phyloP scores from a whole-genome alignment of 2,113 vertebrate genomes.

The Periophthalmodon schlosseri region DNA sequence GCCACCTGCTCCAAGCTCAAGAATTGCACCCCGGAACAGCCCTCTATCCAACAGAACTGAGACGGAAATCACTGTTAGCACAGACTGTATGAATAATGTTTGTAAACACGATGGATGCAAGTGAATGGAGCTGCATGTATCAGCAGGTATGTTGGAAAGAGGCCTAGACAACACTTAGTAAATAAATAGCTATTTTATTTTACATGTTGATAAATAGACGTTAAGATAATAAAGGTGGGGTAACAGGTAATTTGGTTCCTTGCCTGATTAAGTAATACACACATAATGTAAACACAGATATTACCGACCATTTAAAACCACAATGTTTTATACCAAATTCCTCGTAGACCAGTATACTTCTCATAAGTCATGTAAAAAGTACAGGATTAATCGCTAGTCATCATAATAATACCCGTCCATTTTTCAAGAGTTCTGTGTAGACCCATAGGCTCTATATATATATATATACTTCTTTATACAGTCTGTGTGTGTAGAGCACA shows the following conservation, averaged over 20 bases:
- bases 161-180: not conserved
- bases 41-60: conserved; percentile 48
- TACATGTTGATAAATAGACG: not conserved
- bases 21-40: conserved; percentile 70
- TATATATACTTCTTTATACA: too few species aligned
- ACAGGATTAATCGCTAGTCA: too few species aligned
- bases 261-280: not conserved
- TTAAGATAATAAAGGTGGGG: not conserved
- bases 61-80: conserved; percentile 1
- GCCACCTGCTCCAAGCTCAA: conserved; percentile 78
- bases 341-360: too few species aligned
- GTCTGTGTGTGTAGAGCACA: not conserved
- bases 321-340: too few species aligned
- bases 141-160: not conserved
- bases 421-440: not conserved
- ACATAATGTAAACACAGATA: too few species aligned
- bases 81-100: not conserved
- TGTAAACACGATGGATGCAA: not conserved
- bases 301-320: too few species aligned
- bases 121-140: not conserved
- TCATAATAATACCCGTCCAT: not conserved
- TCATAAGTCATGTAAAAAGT: too few species aligned
- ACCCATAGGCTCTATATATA: too few species aligned
- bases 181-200: not conserved
- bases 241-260: not conserved